Evolutionary conservation across 1,140 invertebrate genomes (phyloP).

Genomic region (Latrodectus geometricus): DNA sequence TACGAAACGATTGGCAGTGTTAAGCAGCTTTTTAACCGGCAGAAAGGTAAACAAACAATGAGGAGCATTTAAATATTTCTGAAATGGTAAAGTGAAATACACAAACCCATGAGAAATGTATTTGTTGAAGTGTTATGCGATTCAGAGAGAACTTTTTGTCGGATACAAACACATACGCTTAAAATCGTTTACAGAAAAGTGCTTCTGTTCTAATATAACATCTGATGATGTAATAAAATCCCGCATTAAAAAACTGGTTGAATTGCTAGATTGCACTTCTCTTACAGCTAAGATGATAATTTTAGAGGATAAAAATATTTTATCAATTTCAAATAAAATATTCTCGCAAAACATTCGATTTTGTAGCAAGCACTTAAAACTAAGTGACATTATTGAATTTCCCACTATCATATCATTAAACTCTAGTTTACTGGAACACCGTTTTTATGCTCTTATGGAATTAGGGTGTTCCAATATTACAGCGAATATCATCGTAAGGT

Average conservation of each 20-base stretch:
- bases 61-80: too few relatives aligned
- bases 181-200: neutral
- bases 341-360: constrained; percentile 22
- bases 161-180: constrained; percentile 35
- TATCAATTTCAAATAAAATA: neutral
- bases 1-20: too few relatives aligned
- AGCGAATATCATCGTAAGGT: constrained; percentile 10
- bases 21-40: too few relatives aligned
- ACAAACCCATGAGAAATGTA: too few relatives aligned
- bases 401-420: constrained; percentile 1
- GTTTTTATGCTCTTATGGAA: constrained; percentile 31
- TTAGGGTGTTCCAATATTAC: constrained; percentile 18
- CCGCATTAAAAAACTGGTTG: constrained; percentile 9
- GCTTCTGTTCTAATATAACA: too few relatives aligned
- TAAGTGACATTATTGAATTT: constrained; percentile 40
- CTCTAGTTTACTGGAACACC: constrained; percentile 15
- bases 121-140: too few relatives aligned
- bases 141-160: constrained; percentile 1
- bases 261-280: constrained; percentile 23
- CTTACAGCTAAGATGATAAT: constrained; percentile 14
- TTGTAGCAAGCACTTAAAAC: constrained; percentile 25
- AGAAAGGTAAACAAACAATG: too few relatives aligned
- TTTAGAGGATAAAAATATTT: neutral
- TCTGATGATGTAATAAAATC: neutral
- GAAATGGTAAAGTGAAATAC: too few relatives aligned